phyloP scores from a whole-genome alignment of 2,888 invertebrate species.

The Andrena flavipes region DNA sequence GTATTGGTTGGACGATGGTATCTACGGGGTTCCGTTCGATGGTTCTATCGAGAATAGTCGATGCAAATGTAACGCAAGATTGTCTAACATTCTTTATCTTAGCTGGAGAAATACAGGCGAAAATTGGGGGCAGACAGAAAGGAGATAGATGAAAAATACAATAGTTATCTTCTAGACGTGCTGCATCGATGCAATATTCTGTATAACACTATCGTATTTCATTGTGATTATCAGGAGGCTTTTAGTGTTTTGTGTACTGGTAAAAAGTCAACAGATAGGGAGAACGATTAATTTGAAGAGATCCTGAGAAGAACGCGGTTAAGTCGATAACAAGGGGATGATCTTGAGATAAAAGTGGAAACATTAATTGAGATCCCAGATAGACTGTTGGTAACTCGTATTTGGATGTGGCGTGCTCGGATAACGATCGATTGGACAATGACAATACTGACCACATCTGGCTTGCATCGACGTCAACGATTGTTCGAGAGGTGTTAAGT shows the following conservation, averaged over 20 bases:
- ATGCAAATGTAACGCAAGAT: slow-evolving; percentile 18
- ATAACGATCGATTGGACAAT: slow-evolving; percentile 79
- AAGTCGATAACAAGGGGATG: slow-evolving; percentile 80
- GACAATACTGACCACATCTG: slow-evolving; percentile 69
- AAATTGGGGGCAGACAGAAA: not conserved
- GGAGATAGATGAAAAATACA: too few relatives aligned
- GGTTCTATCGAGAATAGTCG: not conserved
- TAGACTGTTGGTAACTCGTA: slow-evolving; percentile 77
- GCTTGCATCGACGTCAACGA: slow-evolving; percentile 42
- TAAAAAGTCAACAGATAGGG: slow-evolving; percentile 2
- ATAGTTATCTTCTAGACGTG: too few relatives aligned
- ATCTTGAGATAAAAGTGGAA: slow-evolving; percentile 77
- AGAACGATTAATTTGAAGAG: slow-evolving; percentile 67
- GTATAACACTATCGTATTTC: too few relatives aligned
- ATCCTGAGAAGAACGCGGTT: slow-evolving; percentile 58
- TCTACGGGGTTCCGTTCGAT: slow-evolving; percentile 28
- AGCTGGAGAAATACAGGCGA: not conserved
- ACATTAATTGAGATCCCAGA: slow-evolving; percentile 83
- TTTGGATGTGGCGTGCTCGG: slow-evolving; percentile 65
- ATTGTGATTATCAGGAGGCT: not conserved
- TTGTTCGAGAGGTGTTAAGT: slow-evolving; percentile 17
- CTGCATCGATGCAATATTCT: not conserved
- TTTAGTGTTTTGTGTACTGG: slow-evolving; percentile 3
- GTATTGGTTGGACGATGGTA: slow-evolving; percentile 58
- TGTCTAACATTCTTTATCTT: too few relatives aligned